Evolutionary conservation across 2,797 vertebrate genomes (phyloP).

Genomic region (Lates japonicus): DNA sequence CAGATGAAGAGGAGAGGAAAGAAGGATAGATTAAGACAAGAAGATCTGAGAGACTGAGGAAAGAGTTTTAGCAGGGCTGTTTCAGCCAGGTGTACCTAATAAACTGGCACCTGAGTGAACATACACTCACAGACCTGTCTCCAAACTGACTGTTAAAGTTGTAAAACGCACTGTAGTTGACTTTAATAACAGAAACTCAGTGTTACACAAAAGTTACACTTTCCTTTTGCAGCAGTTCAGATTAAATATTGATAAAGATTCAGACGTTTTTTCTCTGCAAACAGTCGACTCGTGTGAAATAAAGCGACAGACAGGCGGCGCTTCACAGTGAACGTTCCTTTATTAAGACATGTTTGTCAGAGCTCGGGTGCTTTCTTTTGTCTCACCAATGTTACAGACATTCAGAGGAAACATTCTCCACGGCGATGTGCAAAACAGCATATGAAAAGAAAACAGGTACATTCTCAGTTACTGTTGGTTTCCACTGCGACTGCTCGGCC

Average conservation of each 20-base stretch:
- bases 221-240: neutral
- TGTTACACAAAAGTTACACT: no score
- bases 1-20: no score
- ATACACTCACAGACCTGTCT: no score
- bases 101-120: no score
- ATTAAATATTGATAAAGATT: neutral
- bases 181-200: no score
- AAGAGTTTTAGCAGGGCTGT: no score
- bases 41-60: no score
- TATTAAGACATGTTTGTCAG: slow-evolving; percentile 72
- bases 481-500: slow-evolving; percentile 14
- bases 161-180: no score
- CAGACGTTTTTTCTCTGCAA: no score
- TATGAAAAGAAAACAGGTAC: slow-evolving; percentile 60
- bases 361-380: slow-evolving; percentile 47
- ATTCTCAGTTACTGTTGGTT: slow-evolving; percentile 58
- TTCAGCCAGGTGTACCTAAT: no score
- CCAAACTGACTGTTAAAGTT: no score
- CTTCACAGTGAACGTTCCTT: slow-evolving; percentile 78
- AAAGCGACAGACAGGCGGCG: neutral
- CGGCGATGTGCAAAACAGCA: slow-evolving; percentile 73
- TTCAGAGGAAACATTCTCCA: slow-evolving; percentile 78
- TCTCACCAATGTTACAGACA: slow-evolving; percentile 65
- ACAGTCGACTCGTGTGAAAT: neutral
- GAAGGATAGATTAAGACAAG: no score